A percentile compares a stretch with the other conserved stretches of the same genome.
These are phyloP conservation scores for Formica exsecta DNA, from an alignment of 1,140 invertebrate species.

Conservation along the genomic window DNA sequence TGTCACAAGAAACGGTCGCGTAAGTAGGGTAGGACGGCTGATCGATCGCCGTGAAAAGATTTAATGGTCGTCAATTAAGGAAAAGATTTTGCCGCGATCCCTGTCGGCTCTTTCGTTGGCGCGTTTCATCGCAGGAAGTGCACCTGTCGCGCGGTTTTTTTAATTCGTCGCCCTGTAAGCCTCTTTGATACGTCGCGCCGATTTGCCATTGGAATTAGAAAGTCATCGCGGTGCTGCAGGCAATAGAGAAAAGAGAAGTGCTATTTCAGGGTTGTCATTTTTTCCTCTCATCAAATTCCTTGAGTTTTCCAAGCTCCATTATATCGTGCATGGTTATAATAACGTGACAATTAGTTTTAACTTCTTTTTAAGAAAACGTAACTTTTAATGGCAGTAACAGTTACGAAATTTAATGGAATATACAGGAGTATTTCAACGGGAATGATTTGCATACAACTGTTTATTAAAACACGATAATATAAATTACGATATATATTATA, in stretches of 20 bases:
- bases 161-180: constrained; percentile 35
- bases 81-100: constrained; percentile 43
- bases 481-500: constrained; percentile 54
- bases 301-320: not conserved
- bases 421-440: constrained; percentile 38
- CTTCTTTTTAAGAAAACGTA: not conserved
- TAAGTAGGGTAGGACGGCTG: constrained; percentile 52
- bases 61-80: constrained; percentile 59
- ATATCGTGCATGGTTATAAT: not conserved
- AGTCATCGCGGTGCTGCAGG: constrained; percentile 18
- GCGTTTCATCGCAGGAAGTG: constrained; percentile 58
- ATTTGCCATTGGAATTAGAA: constrained; percentile 42
- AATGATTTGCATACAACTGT: not conserved
- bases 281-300: constrained; percentile 17
- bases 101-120: constrained; percentile 29
- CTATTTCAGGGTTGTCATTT: constrained; percentile 15
- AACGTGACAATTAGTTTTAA: not conserved
- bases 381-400: not conserved
- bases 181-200: constrained; percentile 26
- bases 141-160: constrained; percentile 52
- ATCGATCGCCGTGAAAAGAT: constrained; percentile 53
- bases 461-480: constrained; percentile 46
- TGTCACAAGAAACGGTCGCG: constrained; percentile 48
- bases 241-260: constrained; percentile 27
- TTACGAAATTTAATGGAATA: constrained; percentile 39